A percentile compares a stretch with the other conserved stretches of the same genome.
phyloP scores from a whole-genome alignment of 2,888 invertebrate genomes.

The Cataglyphis cursor region DNA sequence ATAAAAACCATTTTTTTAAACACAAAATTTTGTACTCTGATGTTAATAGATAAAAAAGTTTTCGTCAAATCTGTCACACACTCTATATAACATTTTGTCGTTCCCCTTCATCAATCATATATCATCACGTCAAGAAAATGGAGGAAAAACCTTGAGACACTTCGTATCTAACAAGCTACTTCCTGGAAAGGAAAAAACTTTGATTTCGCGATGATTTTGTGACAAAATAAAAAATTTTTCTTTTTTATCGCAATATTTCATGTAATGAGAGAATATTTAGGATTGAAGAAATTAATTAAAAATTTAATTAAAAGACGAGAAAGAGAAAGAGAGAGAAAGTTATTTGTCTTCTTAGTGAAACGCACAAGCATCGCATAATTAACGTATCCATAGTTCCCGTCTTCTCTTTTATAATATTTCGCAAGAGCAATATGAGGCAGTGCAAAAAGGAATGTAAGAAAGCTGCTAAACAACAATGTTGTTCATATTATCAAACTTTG shows the following conservation, averaged over 20 bases:
- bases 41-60: not conserved
- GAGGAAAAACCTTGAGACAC: not conserved
- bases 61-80: not conserved
- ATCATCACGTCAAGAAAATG: slow-evolving; percentile 27
- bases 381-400: not conserved
- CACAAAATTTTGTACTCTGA: not conserved
- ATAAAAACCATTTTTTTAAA: not conserved
- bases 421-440: too few relatives aligned
- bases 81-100: not conserved
- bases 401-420: not conserved
- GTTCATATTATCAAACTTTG: not conserved
- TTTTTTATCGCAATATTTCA: slow-evolving; percentile 13
- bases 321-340: not conserved
- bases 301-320: slow-evolving; percentile 32
- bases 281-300: slow-evolving; percentile 31
- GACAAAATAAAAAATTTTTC: not conserved
- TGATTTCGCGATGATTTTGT: slow-evolving; percentile 7
- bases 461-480: not conserved
- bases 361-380: not conserved
- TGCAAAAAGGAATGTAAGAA: not conserved
- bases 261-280: slow-evolving; percentile 1
- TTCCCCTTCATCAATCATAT: slow-evolving; percentile 11
- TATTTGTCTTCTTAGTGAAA: not conserved
- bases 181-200: slow-evolving; percentile 17
- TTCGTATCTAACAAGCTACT: slow-evolving; percentile 6